Evolutionary conservation across 2,797 vertebrate genomes (phyloP), one percentile per base, ranked within the genome.

Genomic region (Anguilla pacifica): DNA sequence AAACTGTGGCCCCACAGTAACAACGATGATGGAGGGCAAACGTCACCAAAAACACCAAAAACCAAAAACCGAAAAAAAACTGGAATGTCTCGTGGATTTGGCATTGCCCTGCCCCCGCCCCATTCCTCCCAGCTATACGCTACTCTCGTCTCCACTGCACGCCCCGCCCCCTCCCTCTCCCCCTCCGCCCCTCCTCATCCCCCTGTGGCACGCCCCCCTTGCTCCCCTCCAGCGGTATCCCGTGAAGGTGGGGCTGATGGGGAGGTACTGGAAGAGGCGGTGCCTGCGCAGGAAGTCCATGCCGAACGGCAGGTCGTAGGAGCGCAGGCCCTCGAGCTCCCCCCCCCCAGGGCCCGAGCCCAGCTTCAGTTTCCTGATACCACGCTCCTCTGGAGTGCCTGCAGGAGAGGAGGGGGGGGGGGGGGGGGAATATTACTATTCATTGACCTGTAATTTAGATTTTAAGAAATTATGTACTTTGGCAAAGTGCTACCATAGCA

Each of bases 231-330:
- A 98, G 0, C 94, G 95, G 94, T 99, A 99, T 59, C 98, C 98
- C 15, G 93, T 49, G 86, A 99, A 99, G 67, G 97, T 97, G 2
- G 99, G 99, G 94, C 99, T 99, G 95, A 99, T 96, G 85, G 99
- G 98, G 84, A 99, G 88, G 93, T 98, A 97, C 93, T 96, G 96
- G 95, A 99, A 99, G 91, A 97, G 90, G 4, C 93, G 88, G 93
- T 98, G 94, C 87, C 97, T 97, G 86, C 94, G 96, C 88, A 99
- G 95, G 51, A 98, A 94, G 95, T 97, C 96, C 99, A 99, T 99
- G 90, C 97, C 98, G 70, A 99, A 97, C 0, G 98, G 98, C 88
- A 99, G 94, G 91, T 99, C 98, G 0, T 99, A 99, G 0, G 98
- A 98, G 28, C 96, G 96, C 96, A 98, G 97, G 89, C 97, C 97